Percentiles rank a stretch among this genome's conserved stretches.
Evolutionary conservation across 2,113 vertebrate species (phyloP).

Genomic region (Tachuris rubrigastra): DNA sequence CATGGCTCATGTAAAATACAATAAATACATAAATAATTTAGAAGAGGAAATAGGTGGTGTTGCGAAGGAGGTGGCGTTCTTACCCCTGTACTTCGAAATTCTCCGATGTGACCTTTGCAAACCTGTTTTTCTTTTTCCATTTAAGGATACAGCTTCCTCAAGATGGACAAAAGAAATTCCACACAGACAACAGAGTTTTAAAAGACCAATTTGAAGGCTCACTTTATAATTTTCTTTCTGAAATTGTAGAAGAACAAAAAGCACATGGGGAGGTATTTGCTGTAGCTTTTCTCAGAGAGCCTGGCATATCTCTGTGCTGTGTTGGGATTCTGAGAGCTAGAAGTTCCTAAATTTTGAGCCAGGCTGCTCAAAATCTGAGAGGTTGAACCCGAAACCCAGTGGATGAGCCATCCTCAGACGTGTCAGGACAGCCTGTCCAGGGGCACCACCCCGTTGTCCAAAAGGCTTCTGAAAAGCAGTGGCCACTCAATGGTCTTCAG

Average conservation of each 20-base stretch:
- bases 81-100: conserved; percentile 39
- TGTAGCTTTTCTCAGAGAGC: background rate
- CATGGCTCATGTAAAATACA: conserved; percentile 70
- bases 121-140: background rate
- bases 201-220: background rate
- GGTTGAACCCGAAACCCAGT: background rate
- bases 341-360: background rate
- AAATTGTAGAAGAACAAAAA: background rate
- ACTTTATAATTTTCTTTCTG: background rate
- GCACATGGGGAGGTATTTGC: fast-evolving
- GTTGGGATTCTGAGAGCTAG: background rate
- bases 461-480: background rate
- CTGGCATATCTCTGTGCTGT: background rate
- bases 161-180: background rate
- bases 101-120: conserved; percentile 17
- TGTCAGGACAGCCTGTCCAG: background rate
- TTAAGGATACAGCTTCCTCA: background rate
- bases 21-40: conserved; percentile 75
- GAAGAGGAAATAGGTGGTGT: conserved; percentile 70
- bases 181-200: background rate
- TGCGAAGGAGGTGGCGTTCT: conserved; percentile 14
- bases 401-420: background rate
- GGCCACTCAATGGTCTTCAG: background rate
- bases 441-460: background rate
- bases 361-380: background rate